A percentile compares a stretch with the other conserved stretches of the same genome.
Evolutionary conservation across 1,140 invertebrate genomes (phyloP).

Genomic region (Anadara kagoshimensis): DNA sequence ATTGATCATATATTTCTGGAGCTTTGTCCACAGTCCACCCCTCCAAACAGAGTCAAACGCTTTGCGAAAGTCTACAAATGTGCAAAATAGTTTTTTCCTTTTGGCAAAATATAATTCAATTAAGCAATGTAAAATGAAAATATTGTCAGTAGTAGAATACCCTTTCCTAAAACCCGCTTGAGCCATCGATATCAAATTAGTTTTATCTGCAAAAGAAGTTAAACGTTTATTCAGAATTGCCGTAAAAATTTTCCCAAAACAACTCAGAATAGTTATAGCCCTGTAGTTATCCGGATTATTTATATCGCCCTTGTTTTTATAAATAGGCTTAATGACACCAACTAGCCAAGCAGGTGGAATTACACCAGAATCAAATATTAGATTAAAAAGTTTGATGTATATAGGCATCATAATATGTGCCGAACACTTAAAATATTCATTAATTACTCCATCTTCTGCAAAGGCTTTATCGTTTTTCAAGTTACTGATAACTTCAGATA

Average conservation of each 20-base stretch:
- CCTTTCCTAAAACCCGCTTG: conserved; percentile 42
- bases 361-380: conserved; percentile 21
- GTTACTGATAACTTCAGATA: conserved; percentile 4
- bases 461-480: conserved; percentile 21
- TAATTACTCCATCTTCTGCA: conserved; percentile 11
- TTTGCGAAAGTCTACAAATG: conserved; percentile 12
- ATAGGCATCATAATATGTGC: conserved; percentile 27
- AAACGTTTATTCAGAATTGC: conserved; percentile 24
- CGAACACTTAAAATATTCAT: conserved; percentile 29
- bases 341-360: conserved; percentile 18
- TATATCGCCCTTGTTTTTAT: conserved; percentile 34
- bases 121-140: conserved; percentile 34
- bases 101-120: conserved; percentile 5
- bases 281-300: conserved; percentile 33
- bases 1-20: background rate
- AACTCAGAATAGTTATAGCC: conserved; percentile 22
- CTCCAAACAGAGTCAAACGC: conserved; percentile 25
- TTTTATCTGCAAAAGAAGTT: conserved; percentile 15
- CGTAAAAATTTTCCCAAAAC: conserved; percentile 34
- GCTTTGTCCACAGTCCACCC: background rate
- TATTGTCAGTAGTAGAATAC: conserved; percentile 33
- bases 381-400: conserved; percentile 27
- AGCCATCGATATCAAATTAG: conserved; percentile 8
- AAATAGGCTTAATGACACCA: conserved; percentile 24
- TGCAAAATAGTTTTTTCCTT: conserved; percentile 18